These are phyloP conservation scores for Pitangus sulphuratus DNA, from an alignment of 2,797 vertebrate genomes.

Conservation along the genomic window DNA sequence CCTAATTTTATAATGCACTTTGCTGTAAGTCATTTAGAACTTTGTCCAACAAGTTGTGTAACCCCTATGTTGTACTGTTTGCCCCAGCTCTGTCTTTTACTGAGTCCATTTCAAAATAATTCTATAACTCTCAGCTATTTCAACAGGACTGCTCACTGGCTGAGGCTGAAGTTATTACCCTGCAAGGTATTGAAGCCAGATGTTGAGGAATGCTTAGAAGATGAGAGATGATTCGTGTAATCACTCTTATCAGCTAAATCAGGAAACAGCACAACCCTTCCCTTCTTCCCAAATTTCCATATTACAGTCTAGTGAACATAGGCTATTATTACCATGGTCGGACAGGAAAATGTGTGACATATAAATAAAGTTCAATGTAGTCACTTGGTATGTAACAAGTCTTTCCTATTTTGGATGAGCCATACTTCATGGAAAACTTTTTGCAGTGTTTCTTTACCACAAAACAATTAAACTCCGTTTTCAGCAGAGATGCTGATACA, in stretches of 20 bases:
- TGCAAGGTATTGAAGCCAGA: background rate
- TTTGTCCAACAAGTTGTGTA: background rate
- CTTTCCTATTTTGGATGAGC: background rate
- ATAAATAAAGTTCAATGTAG: background rate
- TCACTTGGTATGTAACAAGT: background rate
- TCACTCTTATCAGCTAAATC: background rate
- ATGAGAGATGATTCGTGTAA: background rate
- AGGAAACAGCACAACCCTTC: background rate
- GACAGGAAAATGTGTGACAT: background rate
- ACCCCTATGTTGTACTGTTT: background rate
- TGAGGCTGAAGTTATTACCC: background rate
- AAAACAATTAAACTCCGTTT: background rate
- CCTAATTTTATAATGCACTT: background rate
- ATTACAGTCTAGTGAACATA: background rate
- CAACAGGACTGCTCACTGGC: rapidly evolving
- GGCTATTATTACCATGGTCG: background rate
- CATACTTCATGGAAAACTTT: background rate
- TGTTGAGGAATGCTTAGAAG: background rate
- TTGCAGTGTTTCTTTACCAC: background rate
- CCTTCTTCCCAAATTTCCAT: background rate
- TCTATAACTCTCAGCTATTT: background rate
- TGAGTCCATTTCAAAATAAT: background rate
- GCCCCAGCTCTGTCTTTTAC: background rate
- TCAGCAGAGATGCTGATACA: background rate
- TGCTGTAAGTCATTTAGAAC: conserved; percentile 6